Evolutionary conservation across 2,888 invertebrate genomes (phyloP), one percentile per base, ranked within the genome.

Genomic region (Lymantria dispar): DNA sequence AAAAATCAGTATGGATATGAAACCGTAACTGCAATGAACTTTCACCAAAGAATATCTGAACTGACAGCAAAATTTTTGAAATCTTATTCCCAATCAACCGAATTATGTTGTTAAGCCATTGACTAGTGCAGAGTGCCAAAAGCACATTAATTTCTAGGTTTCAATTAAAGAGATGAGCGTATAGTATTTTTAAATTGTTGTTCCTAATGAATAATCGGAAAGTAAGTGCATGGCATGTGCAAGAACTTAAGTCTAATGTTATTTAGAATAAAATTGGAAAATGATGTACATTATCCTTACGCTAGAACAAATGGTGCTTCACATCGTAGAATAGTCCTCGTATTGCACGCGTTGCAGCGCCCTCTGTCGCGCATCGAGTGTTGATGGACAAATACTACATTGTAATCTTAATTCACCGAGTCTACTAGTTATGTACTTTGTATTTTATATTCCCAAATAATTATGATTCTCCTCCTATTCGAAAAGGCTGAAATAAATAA

Each of bases 291-390:
- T 91, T 89, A 78, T 84, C 90, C 91, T 85, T 89, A 90, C 87
- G 90, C 91, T 90, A 89, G 90, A 91, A 88, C 90, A 88, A 87
- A 90, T 91, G 91, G 91, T 91, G 91, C 91, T 90, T 90, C 87
- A 87, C 85, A 78, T 83, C 75, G 87, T 91, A 90, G 91, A 83
- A 78, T 78, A 78, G 84, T 60, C 68, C 68, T 69, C 67, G 68
- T 67, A 69, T 45, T 46, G 62, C 58, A 56, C 57, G 66, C 57
- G 60, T 59, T 54, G 53, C 56, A 1, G 11, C 14, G 3, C 10
- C 14, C 14, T n/a, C 38, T 12, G 38, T 38, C n/a, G 38, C 38
- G 58, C 52, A 43, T 61, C 49, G 41, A 48, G 46, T 48, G 52
- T 38, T 45, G 49, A 50, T 54, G 47, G 49, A 51, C 44, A 31